A percentile compares a stretch with the other conserved stretches of the same genome.
Conservation (phyloP, 1,140 invertebrate genomes). For the Calliphora vicina region DNA sequence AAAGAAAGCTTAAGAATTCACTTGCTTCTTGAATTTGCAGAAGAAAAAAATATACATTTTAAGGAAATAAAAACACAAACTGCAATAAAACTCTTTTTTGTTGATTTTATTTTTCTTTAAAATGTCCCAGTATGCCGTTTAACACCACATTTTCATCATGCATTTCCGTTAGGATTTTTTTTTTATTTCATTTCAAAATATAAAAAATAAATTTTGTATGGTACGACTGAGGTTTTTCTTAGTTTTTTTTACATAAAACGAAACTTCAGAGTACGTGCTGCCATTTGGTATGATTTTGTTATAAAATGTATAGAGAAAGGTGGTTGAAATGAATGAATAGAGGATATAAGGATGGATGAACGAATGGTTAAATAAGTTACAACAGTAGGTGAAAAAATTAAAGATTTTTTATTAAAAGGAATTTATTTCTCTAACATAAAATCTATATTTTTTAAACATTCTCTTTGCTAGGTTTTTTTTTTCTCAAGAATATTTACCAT, state of each 20-base stretch:
- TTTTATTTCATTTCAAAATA: no score
- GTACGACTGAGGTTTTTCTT: neutral
- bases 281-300: constrained; percentile 39
- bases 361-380: neutral
- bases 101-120: constrained; percentile 28
- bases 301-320: neutral
- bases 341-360: neutral
- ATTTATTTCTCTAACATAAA: no score
- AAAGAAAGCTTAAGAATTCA: no score
- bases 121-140: constrained; percentile 61
- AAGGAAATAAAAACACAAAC: neutral
- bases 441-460: no score
- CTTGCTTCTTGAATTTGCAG: no score
- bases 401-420: no score
- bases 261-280: constrained; percentile 43
- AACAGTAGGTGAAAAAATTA: neutral
- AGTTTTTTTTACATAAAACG: neutral
- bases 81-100: constrained; percentile 7
- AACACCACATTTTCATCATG: constrained; percentile 49
- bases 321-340: neutral
- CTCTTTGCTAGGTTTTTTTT: no score
- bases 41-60: no score
- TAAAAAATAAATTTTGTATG: neutral
- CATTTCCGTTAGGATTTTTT: constrained; percentile 20
- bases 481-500: no score